phyloP scores from a whole-genome alignment of 2,797 vertebrate genomes.

The Craterocephalus amniculus region DNA sequence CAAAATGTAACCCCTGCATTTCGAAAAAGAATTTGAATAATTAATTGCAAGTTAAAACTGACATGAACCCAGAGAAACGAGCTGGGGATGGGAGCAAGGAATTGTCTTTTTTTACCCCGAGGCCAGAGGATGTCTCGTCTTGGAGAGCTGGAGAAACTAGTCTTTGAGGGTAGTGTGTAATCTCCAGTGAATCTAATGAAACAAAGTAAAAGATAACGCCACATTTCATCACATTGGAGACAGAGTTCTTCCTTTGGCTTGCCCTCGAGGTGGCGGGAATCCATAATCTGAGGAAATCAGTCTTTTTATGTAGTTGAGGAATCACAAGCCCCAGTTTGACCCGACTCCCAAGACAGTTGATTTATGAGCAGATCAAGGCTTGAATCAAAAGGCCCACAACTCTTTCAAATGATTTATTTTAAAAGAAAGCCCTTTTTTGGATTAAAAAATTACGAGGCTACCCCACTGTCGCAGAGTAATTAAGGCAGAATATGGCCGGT shows the following conservation, averaged over 20 bases:
- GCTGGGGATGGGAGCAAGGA: conserved; percentile 50
- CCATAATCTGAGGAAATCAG: conserved; percentile 80
- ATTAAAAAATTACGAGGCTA: conserved; percentile 6
- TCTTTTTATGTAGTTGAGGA: conserved; percentile 78
- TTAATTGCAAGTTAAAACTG: conserved; percentile 82
- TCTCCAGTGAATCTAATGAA: conserved; percentile 85
- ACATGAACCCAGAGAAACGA: conserved; percentile 69
- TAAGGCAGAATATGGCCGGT: conserved; percentile 2
- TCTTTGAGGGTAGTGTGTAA: conserved; percentile 80
- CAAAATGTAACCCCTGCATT: conserved; percentile 78
- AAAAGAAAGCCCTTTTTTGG: conserved; percentile 26
- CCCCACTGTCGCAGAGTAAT: conserved; percentile 21
- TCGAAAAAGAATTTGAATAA: conserved; percentile 84
- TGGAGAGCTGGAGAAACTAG: conserved; percentile 69
- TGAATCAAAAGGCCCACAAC: conserved; percentile 65
- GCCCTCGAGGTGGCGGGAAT: conserved; percentile 82
- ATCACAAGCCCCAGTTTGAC: conserved; percentile 74
- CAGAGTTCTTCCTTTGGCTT: conserved; percentile 71
- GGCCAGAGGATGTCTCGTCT: conserved; percentile 80
- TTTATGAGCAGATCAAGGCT: conserved; percentile 72
- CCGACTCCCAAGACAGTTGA: conserved; percentile 72
- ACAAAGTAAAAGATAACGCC: conserved; percentile 86
- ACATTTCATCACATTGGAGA: conserved; percentile 79
- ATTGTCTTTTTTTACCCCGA: conserved; percentile 71
- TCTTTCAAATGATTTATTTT: conserved; percentile 61